phyloP scores from a whole-genome alignment of 2,888 invertebrate species.

The Volucella inanis region DNA sequence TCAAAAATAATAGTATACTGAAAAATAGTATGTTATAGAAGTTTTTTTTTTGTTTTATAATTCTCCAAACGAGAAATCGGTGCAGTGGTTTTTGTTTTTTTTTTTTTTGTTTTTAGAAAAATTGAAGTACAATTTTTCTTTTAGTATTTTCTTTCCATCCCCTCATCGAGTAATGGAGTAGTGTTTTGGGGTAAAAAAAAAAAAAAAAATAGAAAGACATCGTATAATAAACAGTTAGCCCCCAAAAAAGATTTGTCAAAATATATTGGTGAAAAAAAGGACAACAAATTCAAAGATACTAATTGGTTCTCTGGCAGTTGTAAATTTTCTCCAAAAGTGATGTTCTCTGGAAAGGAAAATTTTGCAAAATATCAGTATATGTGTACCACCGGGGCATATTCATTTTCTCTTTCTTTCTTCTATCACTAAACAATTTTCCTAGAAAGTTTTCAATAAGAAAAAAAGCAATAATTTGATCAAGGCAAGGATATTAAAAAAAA shows the following conservation, averaged over 20 bases:
- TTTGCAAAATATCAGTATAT: conserved; percentile 52
- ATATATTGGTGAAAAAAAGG: conserved; percentile 20
- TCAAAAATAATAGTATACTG: conserved; percentile 38
- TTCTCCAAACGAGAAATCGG: conserved; percentile 16
- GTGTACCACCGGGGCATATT: conserved; percentile 49
- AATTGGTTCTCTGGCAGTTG: conserved; percentile 2
- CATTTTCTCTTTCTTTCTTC: conserved; percentile 28
- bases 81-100: not conserved
- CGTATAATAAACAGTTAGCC: conserved; percentile 21
- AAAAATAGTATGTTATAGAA: conserved; percentile 14
- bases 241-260: not conserved
- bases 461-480: conserved; percentile 34
- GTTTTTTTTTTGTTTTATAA: too few relatives aligned
- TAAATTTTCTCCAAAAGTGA: conserved; percentile 9
- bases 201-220: conserved; percentile 23
- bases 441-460: conserved; percentile 17
- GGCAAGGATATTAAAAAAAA: conserved; percentile 24
- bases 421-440: conserved; percentile 14
- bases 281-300: conserved; percentile 26
- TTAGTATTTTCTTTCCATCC: not conserved
- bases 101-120: not conserved
- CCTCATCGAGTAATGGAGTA: conserved; percentile 18
- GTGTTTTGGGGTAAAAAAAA: conserved; percentile 23
- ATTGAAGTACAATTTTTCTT: conserved; percentile 21
- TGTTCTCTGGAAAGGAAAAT: conserved; percentile 52